Percentiles rank a stretch among this genome's conserved stretches.
These are phyloP conservation scores for Ascaphus truei DNA, from an alignment of 2,113 vertebrate genomes.

Conservation along the genomic window DNA sequence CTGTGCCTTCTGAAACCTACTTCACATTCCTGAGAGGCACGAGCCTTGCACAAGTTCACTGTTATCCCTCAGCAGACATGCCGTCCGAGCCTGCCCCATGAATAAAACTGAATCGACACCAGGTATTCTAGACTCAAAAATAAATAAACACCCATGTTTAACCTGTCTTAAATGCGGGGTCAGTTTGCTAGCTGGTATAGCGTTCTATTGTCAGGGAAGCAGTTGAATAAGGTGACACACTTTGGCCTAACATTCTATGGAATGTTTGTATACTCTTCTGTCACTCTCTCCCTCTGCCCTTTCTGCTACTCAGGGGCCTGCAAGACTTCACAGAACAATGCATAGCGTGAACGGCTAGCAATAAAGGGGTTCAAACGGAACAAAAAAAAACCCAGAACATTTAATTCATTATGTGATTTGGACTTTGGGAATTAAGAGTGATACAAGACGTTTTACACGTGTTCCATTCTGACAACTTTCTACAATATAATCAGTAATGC, in stretches of 20 bases:
- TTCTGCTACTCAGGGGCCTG: background rate
- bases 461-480: too few relatives aligned
- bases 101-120: slow-evolving; percentile 4
- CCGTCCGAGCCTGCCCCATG: slow-evolving; percentile 7
- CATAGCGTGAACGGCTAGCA: too few relatives aligned
- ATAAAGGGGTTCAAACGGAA: too few relatives aligned
- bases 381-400: too few relatives aligned
- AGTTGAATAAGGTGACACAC: background rate
- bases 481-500: too few relatives aligned
- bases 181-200: background rate
- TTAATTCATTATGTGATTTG: too few relatives aligned
- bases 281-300: background rate
- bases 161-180: background rate
- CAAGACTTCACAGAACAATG: too few relatives aligned
- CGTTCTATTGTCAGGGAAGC: background rate
- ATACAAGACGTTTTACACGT: too few relatives aligned
- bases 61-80: background rate
- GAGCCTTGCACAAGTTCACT: slow-evolving; percentile 25
- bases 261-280: background rate
- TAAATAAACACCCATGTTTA: slow-evolving; percentile 26
- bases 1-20: background rate
- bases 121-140: slow-evolving; percentile 7
- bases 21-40: slow-evolving; percentile 16
- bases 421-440: too few relatives aligned
- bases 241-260: background rate